phyloP scores from a whole-genome alignment of 2,888 invertebrate species.

The Ophioninae sp. region DNA sequence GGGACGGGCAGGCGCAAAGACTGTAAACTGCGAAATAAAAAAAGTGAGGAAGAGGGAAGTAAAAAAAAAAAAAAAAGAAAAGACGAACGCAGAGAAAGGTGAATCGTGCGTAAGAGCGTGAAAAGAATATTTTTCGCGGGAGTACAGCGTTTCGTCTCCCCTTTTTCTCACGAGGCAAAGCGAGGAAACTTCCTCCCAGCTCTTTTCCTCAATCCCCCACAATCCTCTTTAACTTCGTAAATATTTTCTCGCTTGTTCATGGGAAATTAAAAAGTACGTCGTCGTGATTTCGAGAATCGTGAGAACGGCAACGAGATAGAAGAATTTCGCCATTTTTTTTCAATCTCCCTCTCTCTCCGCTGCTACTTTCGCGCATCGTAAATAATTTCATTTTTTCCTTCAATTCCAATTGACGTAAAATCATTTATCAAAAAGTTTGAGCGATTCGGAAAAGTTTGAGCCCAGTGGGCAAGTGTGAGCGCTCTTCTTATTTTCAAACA shows the following conservation, averaged over 20 bases:
- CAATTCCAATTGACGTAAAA: no score
- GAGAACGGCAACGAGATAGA: background rate
- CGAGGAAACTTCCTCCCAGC: constrained; percentile 14
- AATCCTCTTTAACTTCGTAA: constrained; percentile 40
- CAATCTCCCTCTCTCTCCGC: background rate
- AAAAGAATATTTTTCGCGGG: constrained; percentile 35
- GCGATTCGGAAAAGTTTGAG: no score
- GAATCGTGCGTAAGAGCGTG: constrained; percentile 59
- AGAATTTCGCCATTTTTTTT: background rate
- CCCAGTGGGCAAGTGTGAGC: no score
- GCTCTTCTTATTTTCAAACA: no score
- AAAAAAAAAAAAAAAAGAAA: constrained; percentile 14
- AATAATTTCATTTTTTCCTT: background rate
- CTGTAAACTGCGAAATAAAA: constrained; percentile 30
- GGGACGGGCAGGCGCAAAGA: constrained; percentile 53
- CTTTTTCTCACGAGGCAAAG: constrained; percentile 18
- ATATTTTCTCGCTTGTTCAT: constrained; percentile 30
- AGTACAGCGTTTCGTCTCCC: background rate
- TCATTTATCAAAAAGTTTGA: no score
- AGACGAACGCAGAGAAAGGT: constrained; percentile 29
- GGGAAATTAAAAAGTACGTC: constrained; percentile 7
- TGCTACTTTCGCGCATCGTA: background rate
- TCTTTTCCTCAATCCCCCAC: background rate
- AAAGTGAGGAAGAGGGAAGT: no score
- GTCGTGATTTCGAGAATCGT: background rate